A percentile compares a stretch with the other conserved stretches of the same genome.
phyloP scores from a whole-genome alignment of 2,113 vertebrate species.

The Oxyura jamaicensis region DNA sequence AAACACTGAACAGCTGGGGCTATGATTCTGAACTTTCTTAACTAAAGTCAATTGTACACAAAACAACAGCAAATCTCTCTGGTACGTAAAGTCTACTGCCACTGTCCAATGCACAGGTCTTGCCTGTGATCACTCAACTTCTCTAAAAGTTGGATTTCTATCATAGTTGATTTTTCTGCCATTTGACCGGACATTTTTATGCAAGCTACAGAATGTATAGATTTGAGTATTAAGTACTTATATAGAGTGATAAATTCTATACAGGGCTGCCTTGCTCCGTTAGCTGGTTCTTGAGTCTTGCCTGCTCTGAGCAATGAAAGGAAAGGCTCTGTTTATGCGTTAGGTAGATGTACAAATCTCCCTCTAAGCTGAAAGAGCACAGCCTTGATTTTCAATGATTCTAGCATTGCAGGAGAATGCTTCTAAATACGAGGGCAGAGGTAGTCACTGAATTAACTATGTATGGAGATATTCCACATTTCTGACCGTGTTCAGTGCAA shows the following conservation, averaged over 20 bases:
- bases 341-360: background rate
- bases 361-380: accelerated
- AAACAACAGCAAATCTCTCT: background rate
- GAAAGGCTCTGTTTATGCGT: background rate
- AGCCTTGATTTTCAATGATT: background rate
- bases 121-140: accelerated
- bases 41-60: background rate
- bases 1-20: background rate
- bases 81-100: accelerated
- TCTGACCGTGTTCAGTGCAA: background rate
- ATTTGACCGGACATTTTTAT: background rate
- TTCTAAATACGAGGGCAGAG: background rate
- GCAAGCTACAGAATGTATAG: background rate
- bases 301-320: background rate
- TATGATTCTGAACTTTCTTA: background rate
- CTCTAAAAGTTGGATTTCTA: background rate
- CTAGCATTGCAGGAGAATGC: background rate
- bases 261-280: background rate
- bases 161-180: background rate
- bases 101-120: background rate
- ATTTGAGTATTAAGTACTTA: background rate
- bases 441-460: background rate
- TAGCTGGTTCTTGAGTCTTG: background rate
- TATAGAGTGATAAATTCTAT: background rate
- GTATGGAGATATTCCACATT: background rate